A percentile compares a stretch with the other conserved stretches of the same genome.
Evolutionary conservation across 2,113 vertebrate species (phyloP).

Genomic region (Pteronura brasiliensis): DNA sequence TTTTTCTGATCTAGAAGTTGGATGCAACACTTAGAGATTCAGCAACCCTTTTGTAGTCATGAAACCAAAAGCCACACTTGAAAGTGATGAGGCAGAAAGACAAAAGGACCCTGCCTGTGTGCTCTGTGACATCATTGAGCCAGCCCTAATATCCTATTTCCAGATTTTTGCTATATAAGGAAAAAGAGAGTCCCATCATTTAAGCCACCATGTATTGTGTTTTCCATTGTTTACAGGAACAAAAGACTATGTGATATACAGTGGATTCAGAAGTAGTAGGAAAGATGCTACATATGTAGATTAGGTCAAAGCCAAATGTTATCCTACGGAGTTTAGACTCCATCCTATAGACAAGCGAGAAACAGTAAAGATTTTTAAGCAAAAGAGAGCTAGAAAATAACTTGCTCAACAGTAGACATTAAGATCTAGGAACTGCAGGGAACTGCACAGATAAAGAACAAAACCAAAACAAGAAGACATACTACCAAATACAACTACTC

Average conservation of each 20-base stretch:
- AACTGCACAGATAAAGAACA: neutral
- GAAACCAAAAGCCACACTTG: slow-evolving; percentile 15
- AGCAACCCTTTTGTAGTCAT: neutral
- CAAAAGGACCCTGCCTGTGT: neutral
- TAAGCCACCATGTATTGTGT: neutral
- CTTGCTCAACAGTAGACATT: neutral
- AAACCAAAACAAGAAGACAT: neutral
- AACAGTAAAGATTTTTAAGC: neutral
- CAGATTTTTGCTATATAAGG: neutral
- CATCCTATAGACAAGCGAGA: neutral
- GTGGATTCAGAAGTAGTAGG: neutral
- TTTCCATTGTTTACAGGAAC: slow-evolving; percentile 4
- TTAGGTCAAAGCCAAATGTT: neutral
- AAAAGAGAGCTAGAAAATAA: neutral
- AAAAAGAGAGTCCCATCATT: neutral
- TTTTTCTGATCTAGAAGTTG: neutral
- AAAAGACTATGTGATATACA: neutral
- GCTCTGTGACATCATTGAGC: neutral
- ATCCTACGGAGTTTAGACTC: neutral
- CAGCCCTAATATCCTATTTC: neutral
- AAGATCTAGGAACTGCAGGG: neutral
- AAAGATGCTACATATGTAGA: neutral
- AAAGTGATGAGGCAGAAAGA: neutral
- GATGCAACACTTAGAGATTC: neutral
- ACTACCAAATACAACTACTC: neutral